A percentile compares a stretch with the other conserved stretches of the same genome.
Conservation (phyloP, 2,797 vertebrate genomes). For the Chaenodraco wilsoni region DNA sequence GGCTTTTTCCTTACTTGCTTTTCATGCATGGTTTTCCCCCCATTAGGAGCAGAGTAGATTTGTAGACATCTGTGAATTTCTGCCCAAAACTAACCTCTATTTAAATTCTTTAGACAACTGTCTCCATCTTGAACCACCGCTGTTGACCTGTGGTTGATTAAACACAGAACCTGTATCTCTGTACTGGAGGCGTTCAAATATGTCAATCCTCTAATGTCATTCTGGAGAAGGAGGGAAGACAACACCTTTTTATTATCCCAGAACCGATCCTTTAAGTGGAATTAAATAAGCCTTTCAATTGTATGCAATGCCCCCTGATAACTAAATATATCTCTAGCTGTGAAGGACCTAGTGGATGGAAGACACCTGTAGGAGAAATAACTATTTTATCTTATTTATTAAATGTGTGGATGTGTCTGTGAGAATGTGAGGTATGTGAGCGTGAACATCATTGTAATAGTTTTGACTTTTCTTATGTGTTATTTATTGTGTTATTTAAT, state of each 20-base stretch:
- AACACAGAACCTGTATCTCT: neutral
- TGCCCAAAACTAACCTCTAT: too few species aligned
- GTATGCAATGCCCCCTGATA: neutral
- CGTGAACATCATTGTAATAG: neutral
- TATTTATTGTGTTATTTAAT: constrained; percentile 16
- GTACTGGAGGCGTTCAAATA: neutral
- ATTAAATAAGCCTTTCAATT: neutral
- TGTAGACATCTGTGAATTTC: too few species aligned
- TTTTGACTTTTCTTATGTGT: constrained; percentile 13
- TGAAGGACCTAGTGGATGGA: constrained; percentile 11
- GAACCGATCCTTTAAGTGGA: neutral
- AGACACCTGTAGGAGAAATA: constrained; percentile 36
- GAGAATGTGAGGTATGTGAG: neutral
- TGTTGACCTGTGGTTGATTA: neutral
- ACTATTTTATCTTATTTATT: constrained; percentile 32
- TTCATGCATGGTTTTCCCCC: too few species aligned
- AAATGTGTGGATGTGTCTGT: constrained; percentile 5
- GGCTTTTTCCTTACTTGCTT: neutral
- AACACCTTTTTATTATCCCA: too few species aligned
- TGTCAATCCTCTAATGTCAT: neutral
- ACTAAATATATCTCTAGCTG: neutral
- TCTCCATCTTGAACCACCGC: too few species aligned
- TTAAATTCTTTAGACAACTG: too few species aligned
- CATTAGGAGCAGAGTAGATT: too few species aligned
- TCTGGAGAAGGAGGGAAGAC: neutral